phyloP scores from a whole-genome alignment of 2,113 vertebrate species.

The Lepisosteus oculatus region DNA sequence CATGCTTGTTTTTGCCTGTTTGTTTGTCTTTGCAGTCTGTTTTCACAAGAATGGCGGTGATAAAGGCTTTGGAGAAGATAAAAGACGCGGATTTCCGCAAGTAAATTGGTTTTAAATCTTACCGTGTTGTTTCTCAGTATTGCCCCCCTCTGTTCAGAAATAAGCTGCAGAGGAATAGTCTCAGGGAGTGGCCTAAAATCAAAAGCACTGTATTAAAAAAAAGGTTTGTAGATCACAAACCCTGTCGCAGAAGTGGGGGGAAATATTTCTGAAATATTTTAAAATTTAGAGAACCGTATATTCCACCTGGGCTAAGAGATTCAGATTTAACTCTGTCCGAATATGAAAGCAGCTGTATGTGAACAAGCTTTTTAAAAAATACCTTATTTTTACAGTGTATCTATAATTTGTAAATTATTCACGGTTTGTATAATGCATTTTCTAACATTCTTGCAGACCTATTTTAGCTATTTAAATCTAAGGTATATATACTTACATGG shows the following conservation, averaged over 20 bases:
- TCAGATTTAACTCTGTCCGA: too few species aligned
- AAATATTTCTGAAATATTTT: not conserved
- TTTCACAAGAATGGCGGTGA: conserved; percentile 95
- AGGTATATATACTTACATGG: too few species aligned
- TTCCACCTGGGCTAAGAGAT: too few species aligned
- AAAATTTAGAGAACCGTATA: too few species aligned
- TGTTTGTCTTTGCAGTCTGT: conserved; percentile 76
- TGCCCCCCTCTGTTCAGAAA: conserved; percentile 19
- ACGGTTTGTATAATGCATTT: too few species aligned
- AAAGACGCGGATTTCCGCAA: conserved; percentile 78
- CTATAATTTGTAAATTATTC: too few species aligned
- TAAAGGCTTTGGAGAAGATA: conserved; percentile 92
- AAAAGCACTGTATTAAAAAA: not conserved
- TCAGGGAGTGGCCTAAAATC: not conserved
- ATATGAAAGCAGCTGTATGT: too few species aligned
- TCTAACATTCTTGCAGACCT: too few species aligned
- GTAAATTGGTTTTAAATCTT: conserved; percentile 55
- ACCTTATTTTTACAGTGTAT: too few species aligned
- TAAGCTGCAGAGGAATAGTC: conserved; percentile 22
- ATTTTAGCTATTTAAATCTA: too few species aligned
- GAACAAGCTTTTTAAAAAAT: too few species aligned
- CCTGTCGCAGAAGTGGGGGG: not conserved
- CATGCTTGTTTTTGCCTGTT: conserved; percentile 23
- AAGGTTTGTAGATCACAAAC: not conserved
- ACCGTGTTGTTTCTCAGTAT: conserved; percentile 25